Evolutionary conservation across 2,888 invertebrate species (phyloP), one percentile per base, ranked within the genome.

Genomic region (Drosophila nigritarsus): DNA sequence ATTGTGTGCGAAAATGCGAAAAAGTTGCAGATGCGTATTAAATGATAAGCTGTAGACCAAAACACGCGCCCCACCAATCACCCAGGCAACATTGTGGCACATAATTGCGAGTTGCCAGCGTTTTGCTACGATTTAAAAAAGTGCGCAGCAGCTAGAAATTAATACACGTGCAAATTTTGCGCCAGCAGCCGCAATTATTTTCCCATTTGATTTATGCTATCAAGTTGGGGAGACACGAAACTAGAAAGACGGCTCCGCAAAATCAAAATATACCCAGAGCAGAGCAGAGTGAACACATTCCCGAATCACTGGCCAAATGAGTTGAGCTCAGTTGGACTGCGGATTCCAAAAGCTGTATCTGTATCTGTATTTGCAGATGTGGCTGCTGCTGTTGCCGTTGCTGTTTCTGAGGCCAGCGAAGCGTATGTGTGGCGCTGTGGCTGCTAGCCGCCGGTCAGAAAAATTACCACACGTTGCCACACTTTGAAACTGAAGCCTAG

Each of bases 141-240:
- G 69, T 55, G 32, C 30, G 59, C 50, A 55, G 59, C 40, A 27
- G 50, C 72, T 58, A 69, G 65, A 73, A 77, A 87, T 90, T 83
- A 86, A 86, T 89, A 76, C 84, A 89, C 90, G 89, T 89, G 87
- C 87, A 90, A 87, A 90, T 82, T 85, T 82, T 78, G 68, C 74
- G 73, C 76, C 73, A 79, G 90, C 79, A 89, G 74, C 80, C 80
- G 87, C 91, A 90, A 91, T 91, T 90, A 91, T 91, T 91, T 90
- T 87, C 54, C 55, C 82, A 82, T 86, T 90, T 90, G 91, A 90
- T 90, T 90, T 90, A 91, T 90, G 89, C 80, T 72, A 80, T 84
- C 87, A 82, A 80, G 80, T 56, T 62, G 73, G 62, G 11, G 20
- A 18, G 40, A 42, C 0, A 9, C 36, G 11, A n/a, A 27, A 8